Evolutionary conservation across 2,888 invertebrate genomes (phyloP).

Genomic region (Mimachlamys varia): DNA sequence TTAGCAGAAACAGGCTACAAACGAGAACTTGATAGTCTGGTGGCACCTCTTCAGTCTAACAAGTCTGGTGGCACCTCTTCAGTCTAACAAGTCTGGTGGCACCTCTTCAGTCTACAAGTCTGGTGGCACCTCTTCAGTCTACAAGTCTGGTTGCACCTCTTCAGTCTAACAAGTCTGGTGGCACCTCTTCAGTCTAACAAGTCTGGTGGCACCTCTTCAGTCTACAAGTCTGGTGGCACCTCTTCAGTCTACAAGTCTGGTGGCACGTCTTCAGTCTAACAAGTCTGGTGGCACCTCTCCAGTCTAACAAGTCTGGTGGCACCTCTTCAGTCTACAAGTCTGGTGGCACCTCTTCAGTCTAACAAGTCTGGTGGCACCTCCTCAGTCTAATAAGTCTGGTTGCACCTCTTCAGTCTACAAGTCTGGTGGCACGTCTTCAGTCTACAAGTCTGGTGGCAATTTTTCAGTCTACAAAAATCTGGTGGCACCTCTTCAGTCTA

Average conservation of each 20-base stretch:
- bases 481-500: conserved; percentile 61
- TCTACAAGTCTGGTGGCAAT: conserved; percentile 6
- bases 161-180: conserved; percentile 67
- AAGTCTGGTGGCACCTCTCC: conserved; percentile 70
- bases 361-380: conserved; percentile 70
- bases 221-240: conserved; percentile 6
- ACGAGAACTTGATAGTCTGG: conserved; percentile 78
- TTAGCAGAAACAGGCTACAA: conserved; percentile 78
- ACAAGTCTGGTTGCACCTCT: conserved; percentile 72
- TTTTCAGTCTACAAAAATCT: conserved; percentile 79
- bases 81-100: conserved; percentile 69
- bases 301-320: conserved; percentile 37
- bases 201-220: conserved; percentile 68
- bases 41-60: conserved; percentile 56
- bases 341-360: conserved; percentile 65
- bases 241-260: too few relatives aligned
- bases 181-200: conserved; percentile 57
- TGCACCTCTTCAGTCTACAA: too few relatives aligned
- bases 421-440: conserved; percentile 68
- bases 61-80: conserved; percentile 65
- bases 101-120: conserved; percentile 46
- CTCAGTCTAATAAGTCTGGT: conserved; percentile 38
- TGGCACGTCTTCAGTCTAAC: conserved; percentile 56
- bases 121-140: too few relatives aligned
- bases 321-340: too few relatives aligned